These are phyloP conservation scores for Notarius lentiginosus DNA, from an alignment of 2,113 vertebrate genomes.

Conservation along the genomic window DNA sequence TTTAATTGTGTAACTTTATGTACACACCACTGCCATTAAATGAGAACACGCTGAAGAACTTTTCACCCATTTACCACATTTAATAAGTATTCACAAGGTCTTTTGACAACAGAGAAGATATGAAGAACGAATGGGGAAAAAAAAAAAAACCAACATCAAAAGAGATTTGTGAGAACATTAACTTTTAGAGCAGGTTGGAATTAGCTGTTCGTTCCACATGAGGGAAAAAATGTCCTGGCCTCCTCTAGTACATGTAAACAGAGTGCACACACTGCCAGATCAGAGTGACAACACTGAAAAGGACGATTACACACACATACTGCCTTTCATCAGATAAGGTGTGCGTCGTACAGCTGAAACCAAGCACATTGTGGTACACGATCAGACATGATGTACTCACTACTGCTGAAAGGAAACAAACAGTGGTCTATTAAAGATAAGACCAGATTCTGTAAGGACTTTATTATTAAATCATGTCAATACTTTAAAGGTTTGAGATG, in stretches of 20 bases:
- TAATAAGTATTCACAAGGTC: constrained; percentile 41
- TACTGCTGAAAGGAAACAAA: not conserved
- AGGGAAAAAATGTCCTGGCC: constrained; percentile 19
- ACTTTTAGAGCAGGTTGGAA: constrained; percentile 32
- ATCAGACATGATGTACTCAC: not conserved
- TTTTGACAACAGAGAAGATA: constrained; percentile 31
- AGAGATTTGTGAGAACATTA: constrained; percentile 15
- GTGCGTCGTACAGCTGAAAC: constrained; percentile 10
- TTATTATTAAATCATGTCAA: not conserved
- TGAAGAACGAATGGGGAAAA: not conserved
- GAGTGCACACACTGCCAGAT: constrained; percentile 7
- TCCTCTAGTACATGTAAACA: constrained; percentile 24
- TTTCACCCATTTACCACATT: constrained; percentile 8
- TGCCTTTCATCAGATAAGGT: not conserved
- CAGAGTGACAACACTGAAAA: constrained; percentile 17
- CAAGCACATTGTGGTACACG: not conserved
- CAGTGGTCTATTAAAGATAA: not conserved
- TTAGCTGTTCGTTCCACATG: constrained; percentile 21
- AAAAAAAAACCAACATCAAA: constrained; percentile 14
- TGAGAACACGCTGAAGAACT: not conserved
- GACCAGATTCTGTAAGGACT: not conserved
- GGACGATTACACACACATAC: constrained; percentile 15
- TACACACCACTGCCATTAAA: not conserved
- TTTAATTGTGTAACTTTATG: not conserved
- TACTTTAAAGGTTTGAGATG: constrained; percentile 27